Evolutionary conservation across 2,888 invertebrate species (phyloP).

Genomic region (Tubulanus polymorphus): DNA sequence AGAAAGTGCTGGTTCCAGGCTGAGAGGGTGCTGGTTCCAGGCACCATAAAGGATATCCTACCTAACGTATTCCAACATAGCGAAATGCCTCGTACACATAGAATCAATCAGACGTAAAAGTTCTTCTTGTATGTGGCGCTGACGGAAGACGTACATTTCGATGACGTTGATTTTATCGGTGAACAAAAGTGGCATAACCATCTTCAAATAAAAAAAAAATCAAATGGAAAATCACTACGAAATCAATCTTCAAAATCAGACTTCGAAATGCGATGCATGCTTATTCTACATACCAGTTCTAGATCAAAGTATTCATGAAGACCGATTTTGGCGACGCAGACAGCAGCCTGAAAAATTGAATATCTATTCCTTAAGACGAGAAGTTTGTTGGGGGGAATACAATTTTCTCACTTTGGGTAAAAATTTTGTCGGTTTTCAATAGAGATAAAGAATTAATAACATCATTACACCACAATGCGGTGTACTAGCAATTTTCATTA

Average conservation of each 20-base stretch:
- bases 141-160: constrained; percentile 70
- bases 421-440: no score
- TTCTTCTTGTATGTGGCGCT: constrained; percentile 64
- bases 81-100: constrained; percentile 28
- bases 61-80: background rate
- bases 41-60: no score
- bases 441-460: no score
- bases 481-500: no score
- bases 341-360: constrained; percentile 27
- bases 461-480: no score
- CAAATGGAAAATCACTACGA: background rate
- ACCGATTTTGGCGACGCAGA: constrained; percentile 29
- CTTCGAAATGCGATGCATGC: background rate
- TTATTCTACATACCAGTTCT: constrained; percentile 26
- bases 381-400: no score
- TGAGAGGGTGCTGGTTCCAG: no score
- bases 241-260: no score
- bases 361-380: background rate
- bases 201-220: constrained; percentile 24
- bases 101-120: constrained; percentile 69
- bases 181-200: constrained; percentile 73
- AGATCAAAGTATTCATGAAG: constrained; percentile 35
- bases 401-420: no score
- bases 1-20: no score
- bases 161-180: constrained; percentile 75